Conservation (phyloP, 2,888 invertebrate genomes). For the Pyrrhosoma nymphula region DNA sequence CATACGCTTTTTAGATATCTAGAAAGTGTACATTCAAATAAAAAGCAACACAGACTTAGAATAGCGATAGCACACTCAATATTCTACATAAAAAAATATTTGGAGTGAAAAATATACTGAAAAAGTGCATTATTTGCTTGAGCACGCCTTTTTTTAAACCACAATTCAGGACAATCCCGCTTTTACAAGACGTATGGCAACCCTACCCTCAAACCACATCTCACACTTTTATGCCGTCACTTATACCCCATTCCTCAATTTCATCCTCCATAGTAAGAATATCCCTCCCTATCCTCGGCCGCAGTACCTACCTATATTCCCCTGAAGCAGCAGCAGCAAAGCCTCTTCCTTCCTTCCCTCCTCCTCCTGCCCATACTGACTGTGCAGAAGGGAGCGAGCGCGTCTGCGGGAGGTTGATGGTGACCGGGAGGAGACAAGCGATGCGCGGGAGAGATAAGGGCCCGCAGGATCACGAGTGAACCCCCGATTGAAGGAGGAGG, state of each 20-base stretch:
- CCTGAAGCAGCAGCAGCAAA: neutral
- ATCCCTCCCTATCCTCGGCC: neutral
- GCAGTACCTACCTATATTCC: neutral
- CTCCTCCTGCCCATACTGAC: neutral
- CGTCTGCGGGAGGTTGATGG: neutral
- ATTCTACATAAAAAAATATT: too few species aligned
- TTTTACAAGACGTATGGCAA: neutral
- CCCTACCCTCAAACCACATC: neutral
- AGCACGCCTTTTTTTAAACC: too few species aligned
- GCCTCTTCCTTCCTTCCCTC: neutral
- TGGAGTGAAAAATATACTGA: too few species aligned
- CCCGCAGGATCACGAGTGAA: conserved; percentile 47
- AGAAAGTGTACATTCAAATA: too few species aligned
- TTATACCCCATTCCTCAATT: neutral
- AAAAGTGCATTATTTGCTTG: too few species aligned
- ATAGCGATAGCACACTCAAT: too few species aligned
- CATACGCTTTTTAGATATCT: too few species aligned
- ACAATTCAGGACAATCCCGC: too few species aligned
- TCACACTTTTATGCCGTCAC: neutral
- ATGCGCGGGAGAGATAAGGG: neutral
- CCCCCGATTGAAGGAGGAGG: conserved; percentile 33
- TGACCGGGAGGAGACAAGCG: conserved; percentile 64
- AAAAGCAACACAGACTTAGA: too few species aligned
- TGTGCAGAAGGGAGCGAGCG: neutral
- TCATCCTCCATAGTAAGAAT: too few species aligned